These are phyloP conservation scores for Aotus griseimembra DNA, from an alignment of 2,797 vertebrate genomes.

Conservation along the genomic window DNA sequence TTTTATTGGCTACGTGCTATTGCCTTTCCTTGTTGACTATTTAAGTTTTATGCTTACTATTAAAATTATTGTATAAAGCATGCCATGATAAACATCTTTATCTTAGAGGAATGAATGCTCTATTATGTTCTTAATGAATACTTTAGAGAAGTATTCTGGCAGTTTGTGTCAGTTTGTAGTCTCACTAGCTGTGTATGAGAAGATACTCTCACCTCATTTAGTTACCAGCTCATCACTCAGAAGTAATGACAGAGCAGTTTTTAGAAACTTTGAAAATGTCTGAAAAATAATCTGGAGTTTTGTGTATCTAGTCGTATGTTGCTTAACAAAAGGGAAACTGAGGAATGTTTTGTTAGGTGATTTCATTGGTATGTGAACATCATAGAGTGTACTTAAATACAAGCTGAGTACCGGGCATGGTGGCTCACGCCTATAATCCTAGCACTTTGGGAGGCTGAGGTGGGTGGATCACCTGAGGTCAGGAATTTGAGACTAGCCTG, in stretches of 20 bases:
- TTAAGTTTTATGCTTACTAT: neutral
- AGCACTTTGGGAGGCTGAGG: neutral
- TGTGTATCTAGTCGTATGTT: neutral
- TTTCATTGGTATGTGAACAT: neutral
- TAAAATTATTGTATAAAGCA: slow-evolving; percentile 1
- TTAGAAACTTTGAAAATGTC: neutral
- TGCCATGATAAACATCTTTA: neutral
- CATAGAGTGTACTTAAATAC: neutral
- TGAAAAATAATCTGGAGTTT: slow-evolving; percentile 12
- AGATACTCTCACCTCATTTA: slow-evolving; percentile 5
- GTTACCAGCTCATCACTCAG: neutral
- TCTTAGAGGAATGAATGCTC: neutral
- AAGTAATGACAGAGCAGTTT: neutral
- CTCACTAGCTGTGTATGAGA: neutral
- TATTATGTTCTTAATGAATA: neutral
- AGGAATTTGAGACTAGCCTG: neutral
- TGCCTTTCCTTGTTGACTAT: neutral
- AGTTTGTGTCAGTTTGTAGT: neutral
- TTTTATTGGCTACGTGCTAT: neutral
- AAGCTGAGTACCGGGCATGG: neutral
- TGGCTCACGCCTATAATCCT: neutral
- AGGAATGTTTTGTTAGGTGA: neutral
- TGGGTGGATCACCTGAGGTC: neutral
- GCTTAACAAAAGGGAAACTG: neutral
- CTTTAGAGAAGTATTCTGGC: neutral